Evolutionary conservation across 2,888 invertebrate genomes (phyloP).

Genomic region (Deroplatys truncata): DNA sequence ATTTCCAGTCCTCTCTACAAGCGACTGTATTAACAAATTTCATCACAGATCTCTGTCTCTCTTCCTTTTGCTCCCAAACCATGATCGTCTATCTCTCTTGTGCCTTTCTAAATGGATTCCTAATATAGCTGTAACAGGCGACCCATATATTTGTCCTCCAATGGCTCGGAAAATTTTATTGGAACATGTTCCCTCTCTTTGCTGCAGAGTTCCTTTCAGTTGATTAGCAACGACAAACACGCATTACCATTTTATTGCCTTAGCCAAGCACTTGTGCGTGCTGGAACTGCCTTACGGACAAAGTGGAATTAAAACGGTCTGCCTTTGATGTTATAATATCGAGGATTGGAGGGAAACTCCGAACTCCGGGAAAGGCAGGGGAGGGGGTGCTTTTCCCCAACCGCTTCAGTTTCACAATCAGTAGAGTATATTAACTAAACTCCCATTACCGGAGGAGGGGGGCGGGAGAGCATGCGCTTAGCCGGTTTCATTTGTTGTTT

Average conservation of each 20-base stretch:
- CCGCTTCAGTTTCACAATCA: constrained; percentile 28
- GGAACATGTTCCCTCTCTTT: constrained; percentile 32
- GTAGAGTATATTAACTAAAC: constrained; percentile 32
- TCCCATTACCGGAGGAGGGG: constrained; percentile 26
- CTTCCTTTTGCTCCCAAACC: not conserved
- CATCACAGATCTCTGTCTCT: constrained; percentile 27
- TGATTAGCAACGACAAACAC: constrained; percentile 65
- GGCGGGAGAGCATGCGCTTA: constrained; percentile 5
- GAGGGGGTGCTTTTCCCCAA: not conserved
- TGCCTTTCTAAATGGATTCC: constrained; percentile 28
- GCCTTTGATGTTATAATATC: constrained; percentile 47
- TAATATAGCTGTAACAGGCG: constrained; percentile 30
- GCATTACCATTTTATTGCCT: constrained; percentile 68
- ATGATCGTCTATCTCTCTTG: constrained; percentile 2
- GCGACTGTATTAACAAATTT: constrained; percentile 30
- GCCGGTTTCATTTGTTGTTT: constrained; percentile 25
- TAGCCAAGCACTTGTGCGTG: constrained; percentile 36
- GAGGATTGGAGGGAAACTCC: constrained; percentile 22
- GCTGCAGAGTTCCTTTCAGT: constrained; percentile 35
- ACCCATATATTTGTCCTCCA: constrained; percentile 41
- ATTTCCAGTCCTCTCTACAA: constrained; percentile 19
- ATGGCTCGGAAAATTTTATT: constrained; percentile 35
- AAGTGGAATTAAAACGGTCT: constrained; percentile 55
- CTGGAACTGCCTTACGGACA: constrained; percentile 47
- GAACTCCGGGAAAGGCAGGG: not conserved